phyloP scores from a whole-genome alignment of 1,140 invertebrate species.

The Saccostrea glomerata region DNA sequence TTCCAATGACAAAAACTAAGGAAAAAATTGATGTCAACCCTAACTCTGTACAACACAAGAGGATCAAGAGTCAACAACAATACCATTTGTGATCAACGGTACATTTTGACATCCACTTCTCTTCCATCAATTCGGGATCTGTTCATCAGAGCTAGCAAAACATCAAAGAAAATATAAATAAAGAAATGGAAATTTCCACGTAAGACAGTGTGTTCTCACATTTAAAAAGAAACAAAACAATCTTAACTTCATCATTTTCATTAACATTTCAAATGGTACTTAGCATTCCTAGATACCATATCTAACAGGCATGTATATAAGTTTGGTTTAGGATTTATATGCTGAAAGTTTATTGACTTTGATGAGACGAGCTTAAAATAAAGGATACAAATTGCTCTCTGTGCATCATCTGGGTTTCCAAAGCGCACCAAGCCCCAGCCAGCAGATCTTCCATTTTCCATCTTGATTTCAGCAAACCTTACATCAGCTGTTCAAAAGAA shows the following conservation, averaged over 20 bases:
- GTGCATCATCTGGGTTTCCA: conserved; percentile 91
- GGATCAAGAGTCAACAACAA: conserved; percentile 28
- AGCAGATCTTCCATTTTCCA: conserved; percentile 82
- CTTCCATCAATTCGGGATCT: conserved; percentile 90
- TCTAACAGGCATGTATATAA: too few species aligned
- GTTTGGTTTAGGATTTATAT: too few species aligned
- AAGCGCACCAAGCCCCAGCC: conserved; percentile 92
- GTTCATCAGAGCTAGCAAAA: conserved; percentile 82
- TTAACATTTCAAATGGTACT: too few species aligned
- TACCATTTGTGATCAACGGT: conserved; percentile 56
- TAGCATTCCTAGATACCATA: too few species aligned
- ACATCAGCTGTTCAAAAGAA: conserved; percentile 83
- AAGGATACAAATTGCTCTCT: conserved; percentile 85
- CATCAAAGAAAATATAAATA: neutral
- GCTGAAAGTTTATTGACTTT: too few species aligned
- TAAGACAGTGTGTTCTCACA: neutral
- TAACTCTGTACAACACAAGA: neutral
- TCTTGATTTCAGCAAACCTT: conserved; percentile 93
- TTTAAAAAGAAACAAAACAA: too few species aligned
- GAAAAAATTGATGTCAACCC: neutral
- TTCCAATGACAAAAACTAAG: conserved; percentile 28
- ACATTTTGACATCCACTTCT: conserved; percentile 88
- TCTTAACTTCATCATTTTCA: too few species aligned
- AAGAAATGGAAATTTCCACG: neutral
- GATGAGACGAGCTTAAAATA: too few species aligned